phyloP scores from a whole-genome alignment of 2,797 vertebrate species.

The Carapus acus region DNA sequence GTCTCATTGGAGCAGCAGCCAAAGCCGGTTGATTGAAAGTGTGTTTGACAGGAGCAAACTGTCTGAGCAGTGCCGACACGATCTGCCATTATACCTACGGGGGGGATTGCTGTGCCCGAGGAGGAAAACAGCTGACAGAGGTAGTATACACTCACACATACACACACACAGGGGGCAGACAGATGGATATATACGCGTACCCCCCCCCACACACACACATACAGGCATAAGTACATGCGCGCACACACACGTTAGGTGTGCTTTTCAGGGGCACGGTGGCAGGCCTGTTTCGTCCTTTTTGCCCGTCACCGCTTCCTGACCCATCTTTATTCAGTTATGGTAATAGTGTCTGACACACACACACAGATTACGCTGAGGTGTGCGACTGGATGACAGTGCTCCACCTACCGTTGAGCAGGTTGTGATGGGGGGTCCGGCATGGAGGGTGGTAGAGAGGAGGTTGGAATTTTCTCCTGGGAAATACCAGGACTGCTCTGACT shows the following conservation, averaged over 20 bases:
- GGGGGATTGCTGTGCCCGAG: constrained; percentile 28
- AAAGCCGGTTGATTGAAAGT: constrained; percentile 45
- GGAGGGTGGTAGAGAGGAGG: too few relatives aligned
- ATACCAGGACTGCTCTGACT: too few relatives aligned
- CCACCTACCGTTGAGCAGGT: too few relatives aligned
- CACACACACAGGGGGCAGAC: constrained; percentile 21
- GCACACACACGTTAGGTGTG: too few relatives aligned
- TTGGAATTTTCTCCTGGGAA: too few relatives aligned
- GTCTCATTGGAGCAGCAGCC: constrained; percentile 41
- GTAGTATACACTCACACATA: constrained; percentile 24
- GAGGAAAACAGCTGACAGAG: constrained; percentile 21
- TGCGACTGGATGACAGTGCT: constrained; percentile 22
- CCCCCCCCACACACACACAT: constrained; percentile 22
- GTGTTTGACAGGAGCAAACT: constrained; percentile 61
- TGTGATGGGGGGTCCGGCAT: too few relatives aligned
- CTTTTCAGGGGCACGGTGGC: constrained; percentile 21
- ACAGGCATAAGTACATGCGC: too few relatives aligned
- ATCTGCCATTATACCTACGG: constrained; percentile 42
- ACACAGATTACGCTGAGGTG: constrained; percentile 47
- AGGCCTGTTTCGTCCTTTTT: constrained; percentile 31
- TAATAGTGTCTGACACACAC: constrained; percentile 48
- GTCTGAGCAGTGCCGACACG: constrained; percentile 36
- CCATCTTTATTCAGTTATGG: constrained; percentile 66
- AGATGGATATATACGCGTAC: constrained; percentile 34
- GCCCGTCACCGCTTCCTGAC: constrained; percentile 37